These are phyloP conservation scores for Lucinisca nassula DNA, from an alignment of 2,888 invertebrate genomes.

Conservation along the genomic window DNA sequence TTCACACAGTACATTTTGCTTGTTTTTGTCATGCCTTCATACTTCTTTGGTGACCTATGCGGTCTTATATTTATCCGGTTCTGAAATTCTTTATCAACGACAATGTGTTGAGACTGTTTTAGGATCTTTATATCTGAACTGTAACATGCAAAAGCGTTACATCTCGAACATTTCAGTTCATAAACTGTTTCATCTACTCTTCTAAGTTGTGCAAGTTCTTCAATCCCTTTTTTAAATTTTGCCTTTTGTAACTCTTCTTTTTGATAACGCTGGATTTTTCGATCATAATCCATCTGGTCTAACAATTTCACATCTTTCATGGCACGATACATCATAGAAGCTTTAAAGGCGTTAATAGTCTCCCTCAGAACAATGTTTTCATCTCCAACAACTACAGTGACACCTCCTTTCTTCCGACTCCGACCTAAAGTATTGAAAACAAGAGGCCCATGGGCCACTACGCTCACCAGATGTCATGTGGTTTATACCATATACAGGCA, in stretches of 20 bases:
- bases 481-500: no score
- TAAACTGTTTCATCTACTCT: slow-evolving; percentile 35
- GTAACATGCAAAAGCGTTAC: slow-evolving; percentile 34
- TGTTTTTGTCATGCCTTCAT: slow-evolving; percentile 53
- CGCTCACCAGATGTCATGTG: no score
- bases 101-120: slow-evolving; percentile 30
- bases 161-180: slow-evolving; percentile 47
- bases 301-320: slow-evolving; percentile 28
- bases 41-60: slow-evolving; percentile 53
- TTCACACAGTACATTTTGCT: slow-evolving; percentile 59
- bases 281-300: slow-evolving; percentile 9
- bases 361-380: slow-evolving; percentile 43
- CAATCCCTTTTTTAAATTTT: slow-evolving; percentile 29
- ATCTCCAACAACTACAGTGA: slow-evolving; percentile 37
- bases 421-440: slow-evolving; percentile 68
- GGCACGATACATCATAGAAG: slow-evolving; percentile 60
- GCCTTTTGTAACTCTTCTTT: slow-evolving; percentile 30
- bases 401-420: slow-evolving; percentile 60
- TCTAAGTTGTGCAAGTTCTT: slow-evolving; percentile 13
- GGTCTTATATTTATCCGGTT: slow-evolving; percentile 38
- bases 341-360: slow-evolving; percentile 54
- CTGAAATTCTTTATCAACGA: slow-evolving; percentile 46
- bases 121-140: slow-evolving; percentile 42
- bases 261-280: slow-evolving; percentile 38
- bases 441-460: no score